Base-by-base conservation (phyloP, 2,797 vertebrate species). In the Falco naumanni region DNA sequence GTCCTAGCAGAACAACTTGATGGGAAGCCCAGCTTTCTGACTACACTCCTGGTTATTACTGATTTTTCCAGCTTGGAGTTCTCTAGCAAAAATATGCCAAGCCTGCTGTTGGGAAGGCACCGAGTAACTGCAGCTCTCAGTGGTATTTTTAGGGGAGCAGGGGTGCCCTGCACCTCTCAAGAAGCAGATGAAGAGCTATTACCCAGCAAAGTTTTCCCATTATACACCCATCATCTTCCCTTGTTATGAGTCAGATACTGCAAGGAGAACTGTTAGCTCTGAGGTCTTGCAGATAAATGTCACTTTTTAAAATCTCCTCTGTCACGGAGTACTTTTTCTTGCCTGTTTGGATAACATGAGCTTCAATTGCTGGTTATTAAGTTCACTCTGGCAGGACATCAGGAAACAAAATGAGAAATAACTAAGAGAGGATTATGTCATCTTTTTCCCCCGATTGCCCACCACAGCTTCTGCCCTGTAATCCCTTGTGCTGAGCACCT, bases 311-410 rank as follows among this genome's bases (percentile, higher is more conserved):
- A 84, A 96, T 48, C 81, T 91, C 74, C 84, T 66, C 65, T 91
- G 84, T 88, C 89, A 50, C 0, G 24, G 81, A 71, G 66, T 65
- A 59, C 65, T 89, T 92, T 76, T 82, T 28, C 81, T 51, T 94
- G 83, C 85, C 93, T 81, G 29, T 68, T 77, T 26, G 80, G 84
- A 91, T 93, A 94, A 90, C 71, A 25, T 25, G 24, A 48, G 7
- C 53, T 87, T 69, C 71, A 41, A 63, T 84, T 87, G 78, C 90
- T 78, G 60, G 69, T 63, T 90, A 53, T 95, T 76, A 34, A 71
- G 75, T 78, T 87, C 84, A 14, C 33, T 85, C 93, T 97, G 94
- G 96, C 92, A 92, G 84, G 64, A 91, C 60, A 69, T 90, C 84
- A 87, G 91, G 90, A 92, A 90, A 89, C 74, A 79, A 60, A 91